Conservation (phyloP, 2,888 invertebrate genomes). For the Athetis lepigone region DNA sequence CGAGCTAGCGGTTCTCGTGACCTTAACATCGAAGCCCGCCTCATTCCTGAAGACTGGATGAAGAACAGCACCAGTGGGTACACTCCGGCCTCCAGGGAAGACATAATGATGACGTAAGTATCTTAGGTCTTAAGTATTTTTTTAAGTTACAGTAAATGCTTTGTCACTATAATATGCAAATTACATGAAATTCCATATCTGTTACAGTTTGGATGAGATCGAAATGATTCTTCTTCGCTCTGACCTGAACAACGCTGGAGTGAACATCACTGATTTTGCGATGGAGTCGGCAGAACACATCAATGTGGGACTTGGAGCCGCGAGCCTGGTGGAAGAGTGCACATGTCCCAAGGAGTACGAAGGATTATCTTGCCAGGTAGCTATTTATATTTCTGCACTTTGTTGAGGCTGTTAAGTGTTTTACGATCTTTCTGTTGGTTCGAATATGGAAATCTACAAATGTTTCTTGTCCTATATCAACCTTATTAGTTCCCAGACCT, state of each 20-base stretch:
- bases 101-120: conserved; percentile 96
- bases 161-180: neutral
- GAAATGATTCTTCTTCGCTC: conserved; percentile 95
- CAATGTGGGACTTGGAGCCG: conserved; percentile 94
- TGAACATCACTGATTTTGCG: conserved; percentile 93
- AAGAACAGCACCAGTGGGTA: conserved; percentile 89
- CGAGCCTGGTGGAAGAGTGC: conserved; percentile 97
- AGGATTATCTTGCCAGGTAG: conserved; percentile 95
- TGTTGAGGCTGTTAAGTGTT: neutral
- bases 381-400: neutral
- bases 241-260: conserved; percentile 92
- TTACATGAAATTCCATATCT: neutral
- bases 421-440: neutral
- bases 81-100: conserved; percentile 94
- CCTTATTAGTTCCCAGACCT: too few relatives aligned
- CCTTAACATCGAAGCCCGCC: conserved; percentile 74
- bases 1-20: conserved; percentile 65
- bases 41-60: conserved; percentile 95
- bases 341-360: conserved; percentile 95
- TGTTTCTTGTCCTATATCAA: too few relatives aligned
- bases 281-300: conserved; percentile 95
- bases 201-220: conserved; percentile 93
- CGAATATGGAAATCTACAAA: too few relatives aligned
- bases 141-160: neutral
- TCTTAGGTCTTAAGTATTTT: neutral